phyloP scores from a whole-genome alignment of 2,888 invertebrate genomes.

The Diloba caeruleocephala region DNA sequence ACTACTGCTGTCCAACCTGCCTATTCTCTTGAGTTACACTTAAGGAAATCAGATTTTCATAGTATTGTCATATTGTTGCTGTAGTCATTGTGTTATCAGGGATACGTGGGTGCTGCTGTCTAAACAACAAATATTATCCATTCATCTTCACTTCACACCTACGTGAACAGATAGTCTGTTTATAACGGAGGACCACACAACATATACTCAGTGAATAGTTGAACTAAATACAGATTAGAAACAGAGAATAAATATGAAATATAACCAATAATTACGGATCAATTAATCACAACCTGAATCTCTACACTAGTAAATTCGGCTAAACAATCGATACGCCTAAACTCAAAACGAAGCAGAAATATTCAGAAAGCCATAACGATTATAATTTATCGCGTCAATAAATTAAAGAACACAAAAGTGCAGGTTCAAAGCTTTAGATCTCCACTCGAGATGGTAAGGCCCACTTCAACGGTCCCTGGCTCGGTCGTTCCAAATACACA shows the following conservation, averaged over 20 bases:
- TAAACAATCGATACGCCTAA: constrained; percentile 29
- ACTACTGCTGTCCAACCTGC: too few relatives aligned
- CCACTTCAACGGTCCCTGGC: constrained; percentile 40
- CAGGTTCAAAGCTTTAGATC: constrained; percentile 34
- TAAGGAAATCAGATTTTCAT: constrained; percentile 25
- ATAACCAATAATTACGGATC: constrained; percentile 26
- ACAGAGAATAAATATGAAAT: too few relatives aligned
- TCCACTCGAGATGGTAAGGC: constrained; percentile 45
- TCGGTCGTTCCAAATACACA: constrained; percentile 18
- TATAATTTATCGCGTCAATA: constrained; percentile 43
- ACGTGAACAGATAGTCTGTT: constrained; percentile 5
- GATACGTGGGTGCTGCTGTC: constrained; percentile 19
- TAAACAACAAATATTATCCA: constrained; percentile 6
- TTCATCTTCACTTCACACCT: constrained; percentile 29
- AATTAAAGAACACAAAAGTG: constrained; percentile 38
- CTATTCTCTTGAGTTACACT: not conserved
- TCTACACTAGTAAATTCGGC: constrained; percentile 11
- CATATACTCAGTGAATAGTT: too few relatives aligned
- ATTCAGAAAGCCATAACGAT: constrained; percentile 35
- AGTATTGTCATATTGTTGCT: too few relatives aligned
- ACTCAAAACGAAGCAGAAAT: constrained; percentile 12
- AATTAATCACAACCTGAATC: too few relatives aligned
- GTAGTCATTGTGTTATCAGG: not conserved
- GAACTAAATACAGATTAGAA: too few relatives aligned
- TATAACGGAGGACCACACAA: constrained; percentile 26